A percentile compares a stretch with the other conserved stretches of the same genome.
Evolutionary conservation across 2,797 vertebrate genomes (phyloP).

Genomic region (Argya squamiceps): DNA sequence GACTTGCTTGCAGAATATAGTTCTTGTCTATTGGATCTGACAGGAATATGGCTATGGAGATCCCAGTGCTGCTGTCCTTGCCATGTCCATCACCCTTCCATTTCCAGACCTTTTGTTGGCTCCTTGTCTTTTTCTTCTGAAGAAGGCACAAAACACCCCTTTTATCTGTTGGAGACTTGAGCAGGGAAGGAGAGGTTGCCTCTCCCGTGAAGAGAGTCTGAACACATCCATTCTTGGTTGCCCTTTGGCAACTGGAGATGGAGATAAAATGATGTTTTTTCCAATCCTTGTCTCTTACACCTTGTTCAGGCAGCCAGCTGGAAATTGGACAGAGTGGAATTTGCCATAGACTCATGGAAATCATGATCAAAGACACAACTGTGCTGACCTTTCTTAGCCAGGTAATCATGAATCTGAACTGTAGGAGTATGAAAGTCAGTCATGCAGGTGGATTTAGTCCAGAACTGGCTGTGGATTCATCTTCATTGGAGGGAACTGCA

Average conservation of each 20-base stretch:
- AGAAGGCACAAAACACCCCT: not conserved
- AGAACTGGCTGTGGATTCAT: not conserved
- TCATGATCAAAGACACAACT: not conserved
- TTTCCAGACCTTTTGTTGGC: not conserved
- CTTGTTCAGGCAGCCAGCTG: not conserved
- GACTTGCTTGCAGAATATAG: not conserved
- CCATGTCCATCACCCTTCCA: not conserved
- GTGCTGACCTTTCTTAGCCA: not conserved
- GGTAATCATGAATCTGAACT: not conserved
- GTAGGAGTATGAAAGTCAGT: not conserved
- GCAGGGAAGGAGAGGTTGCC: not conserved
- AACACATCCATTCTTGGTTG: not conserved
- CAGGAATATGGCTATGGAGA: not conserved
- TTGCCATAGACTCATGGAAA: not conserved
- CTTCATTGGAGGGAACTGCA: not conserved
- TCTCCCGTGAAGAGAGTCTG: not conserved
- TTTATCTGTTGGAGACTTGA: not conserved
- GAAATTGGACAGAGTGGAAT: not conserved
- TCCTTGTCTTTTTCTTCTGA: not conserved
- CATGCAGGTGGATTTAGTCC: not conserved
- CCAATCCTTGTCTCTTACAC: not conserved
- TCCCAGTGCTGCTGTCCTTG: not conserved
- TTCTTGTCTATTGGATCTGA: not conserved
- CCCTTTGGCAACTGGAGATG: not conserved
- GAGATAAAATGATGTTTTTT: not conserved